Evolutionary conservation across 2,113 vertebrate genomes (phyloP).

Genomic region (Jaculus jaculus): DNA sequence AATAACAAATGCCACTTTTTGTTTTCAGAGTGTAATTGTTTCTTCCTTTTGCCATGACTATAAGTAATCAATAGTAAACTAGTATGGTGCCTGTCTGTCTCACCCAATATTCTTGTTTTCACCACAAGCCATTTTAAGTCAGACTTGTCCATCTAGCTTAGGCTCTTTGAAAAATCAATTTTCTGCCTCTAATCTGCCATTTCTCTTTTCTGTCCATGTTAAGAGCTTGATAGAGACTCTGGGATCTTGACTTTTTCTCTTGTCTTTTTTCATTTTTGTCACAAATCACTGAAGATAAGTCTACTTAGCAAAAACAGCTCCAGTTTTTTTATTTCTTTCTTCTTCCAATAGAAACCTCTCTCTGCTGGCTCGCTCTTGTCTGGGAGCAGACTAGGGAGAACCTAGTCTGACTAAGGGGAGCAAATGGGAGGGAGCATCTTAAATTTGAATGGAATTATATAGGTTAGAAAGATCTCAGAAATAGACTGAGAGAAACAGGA

Average conservation of each 20-base stretch:
- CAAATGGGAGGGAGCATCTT: neutral
- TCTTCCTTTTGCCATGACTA: neutral
- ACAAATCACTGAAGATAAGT: neutral
- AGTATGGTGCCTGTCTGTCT: neutral
- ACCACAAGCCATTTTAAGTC: neutral
- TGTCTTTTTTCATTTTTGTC: conserved; percentile 16
- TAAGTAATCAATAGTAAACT: neutral
- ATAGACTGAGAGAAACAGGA: neutral
- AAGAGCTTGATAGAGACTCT: neutral
- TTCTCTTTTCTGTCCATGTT: neutral
- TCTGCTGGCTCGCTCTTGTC: neutral
- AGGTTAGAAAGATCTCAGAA: neutral
- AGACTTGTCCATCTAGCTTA: neutral
- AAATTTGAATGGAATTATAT: neutral
- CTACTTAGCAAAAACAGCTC: neutral
- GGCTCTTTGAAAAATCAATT: neutral
- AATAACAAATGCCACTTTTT: neutral
- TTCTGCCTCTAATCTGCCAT: neutral
- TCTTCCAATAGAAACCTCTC: neutral
- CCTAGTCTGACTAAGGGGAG: neutral
- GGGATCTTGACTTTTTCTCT: neutral
- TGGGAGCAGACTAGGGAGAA: neutral
- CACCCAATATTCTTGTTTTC: neutral
- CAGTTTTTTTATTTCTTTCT: neutral
- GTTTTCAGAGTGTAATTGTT: neutral